Evolutionary conservation across 2,797 vertebrate species (phyloP).

Genomic region (Tragopan temminckii): DNA sequence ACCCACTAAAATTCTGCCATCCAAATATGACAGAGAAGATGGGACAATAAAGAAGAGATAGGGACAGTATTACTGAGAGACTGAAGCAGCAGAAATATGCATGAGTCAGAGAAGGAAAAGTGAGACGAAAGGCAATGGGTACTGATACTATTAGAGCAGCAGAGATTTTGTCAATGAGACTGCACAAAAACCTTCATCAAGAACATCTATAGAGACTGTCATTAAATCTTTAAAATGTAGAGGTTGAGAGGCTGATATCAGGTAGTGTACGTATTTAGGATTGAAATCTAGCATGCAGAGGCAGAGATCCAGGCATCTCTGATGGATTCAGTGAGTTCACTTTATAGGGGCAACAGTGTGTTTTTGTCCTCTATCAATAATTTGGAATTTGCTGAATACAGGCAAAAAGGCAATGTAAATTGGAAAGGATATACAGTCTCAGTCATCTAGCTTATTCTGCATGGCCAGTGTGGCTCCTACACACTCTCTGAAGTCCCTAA

Average conservation of each 20-base stretch:
- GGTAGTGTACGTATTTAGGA: not conserved
- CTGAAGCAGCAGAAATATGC: not conserved
- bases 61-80: not conserved
- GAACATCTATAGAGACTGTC: accelerated
- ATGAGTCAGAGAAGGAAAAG: not conserved
- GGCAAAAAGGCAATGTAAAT: not conserved
- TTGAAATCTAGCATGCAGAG: not conserved
- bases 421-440: not conserved
- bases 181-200: not conserved
- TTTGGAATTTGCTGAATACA: not conserved
- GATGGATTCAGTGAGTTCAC: not conserved
- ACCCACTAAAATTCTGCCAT: not conserved
- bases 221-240: not conserved
- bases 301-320: not conserved
- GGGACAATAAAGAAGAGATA: not conserved
- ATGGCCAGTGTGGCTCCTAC: not conserved
- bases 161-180: not conserved
- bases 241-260: not conserved
- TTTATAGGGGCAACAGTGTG: not conserved
- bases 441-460: not conserved
- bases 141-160: not conserved
- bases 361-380: not conserved
- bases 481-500: not conserved
- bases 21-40: not conserved
- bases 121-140: accelerated